Percentiles rank a stretch among this genome's conserved stretches.
Evolutionary conservation across 92 coral and sea anemone species (phyloP).

Genomic region (Ricordea florida): DNA sequence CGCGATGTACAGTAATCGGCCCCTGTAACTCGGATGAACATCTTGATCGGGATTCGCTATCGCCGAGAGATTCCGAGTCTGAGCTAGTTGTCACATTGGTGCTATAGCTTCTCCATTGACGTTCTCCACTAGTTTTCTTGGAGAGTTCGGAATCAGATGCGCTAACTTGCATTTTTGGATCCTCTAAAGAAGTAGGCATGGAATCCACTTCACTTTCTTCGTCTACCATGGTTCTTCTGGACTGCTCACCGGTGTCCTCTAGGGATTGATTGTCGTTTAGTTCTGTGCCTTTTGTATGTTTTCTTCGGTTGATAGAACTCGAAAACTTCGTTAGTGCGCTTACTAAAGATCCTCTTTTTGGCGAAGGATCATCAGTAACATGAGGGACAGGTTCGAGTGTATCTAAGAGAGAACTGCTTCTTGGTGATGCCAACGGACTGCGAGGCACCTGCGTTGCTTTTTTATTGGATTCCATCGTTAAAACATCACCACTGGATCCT

Average conservation of each 20-base stretch:
- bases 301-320: constrained; percentile 4
- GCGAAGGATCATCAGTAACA: background rate
- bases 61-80: constrained; percentile 33
- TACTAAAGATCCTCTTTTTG: constrained; percentile 21
- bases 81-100: constrained; percentile 18
- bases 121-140: too few species aligned
- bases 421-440: constrained; percentile 6
- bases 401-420: background rate
- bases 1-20: constrained; percentile 23
- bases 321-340: constrained; percentile 19
- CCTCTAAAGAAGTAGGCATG: too few species aligned
- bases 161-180: too few species aligned
- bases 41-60: constrained; percentile 32
- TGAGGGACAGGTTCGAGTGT: background rate
- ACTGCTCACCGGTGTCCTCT: background rate
- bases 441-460: background rate
- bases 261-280: too few species aligned
- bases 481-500: constrained; percentile 30
- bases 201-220: too few species aligned
- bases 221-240: background rate
- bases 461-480: background rate
- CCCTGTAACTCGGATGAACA: constrained; percentile 14
- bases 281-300: constrained; percentile 5
- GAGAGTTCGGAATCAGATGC: too few species aligned
- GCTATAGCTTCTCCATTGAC: constrained; percentile 56